Conservation (phyloP, 2,113 vertebrate genomes). For the Heliornis fulica region DNA sequence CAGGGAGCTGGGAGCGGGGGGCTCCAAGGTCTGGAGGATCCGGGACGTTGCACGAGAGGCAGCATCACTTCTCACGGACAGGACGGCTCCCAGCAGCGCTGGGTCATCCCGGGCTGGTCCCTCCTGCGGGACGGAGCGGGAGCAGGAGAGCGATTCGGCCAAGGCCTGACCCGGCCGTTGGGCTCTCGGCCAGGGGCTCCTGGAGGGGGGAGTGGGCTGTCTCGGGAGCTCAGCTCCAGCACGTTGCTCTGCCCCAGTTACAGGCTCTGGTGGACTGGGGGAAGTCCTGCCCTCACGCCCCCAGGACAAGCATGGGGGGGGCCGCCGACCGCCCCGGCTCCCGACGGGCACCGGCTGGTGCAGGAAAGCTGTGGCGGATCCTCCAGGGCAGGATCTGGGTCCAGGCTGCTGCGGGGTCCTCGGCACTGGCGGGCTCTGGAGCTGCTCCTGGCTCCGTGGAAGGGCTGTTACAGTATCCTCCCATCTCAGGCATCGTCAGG, state of each 20-base stretch:
- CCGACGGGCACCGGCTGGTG: too few relatives aligned
- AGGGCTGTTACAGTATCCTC: not conserved
- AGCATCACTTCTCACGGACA: accelerated
- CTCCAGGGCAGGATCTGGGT: not conserved
- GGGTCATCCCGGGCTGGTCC: not conserved
- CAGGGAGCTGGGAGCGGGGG: not conserved
- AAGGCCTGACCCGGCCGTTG: not conserved
- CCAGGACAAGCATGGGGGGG: too few relatives aligned
- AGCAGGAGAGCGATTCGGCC: not conserved
- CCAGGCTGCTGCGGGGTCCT: not conserved
- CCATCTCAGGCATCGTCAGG: not conserved
- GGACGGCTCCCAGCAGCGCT: accelerated
- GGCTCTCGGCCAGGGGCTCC: not conserved
- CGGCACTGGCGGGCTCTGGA: not conserved
- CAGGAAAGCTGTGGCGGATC: too few relatives aligned
- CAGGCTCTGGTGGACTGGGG: not conserved
- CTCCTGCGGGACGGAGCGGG: too few relatives aligned
- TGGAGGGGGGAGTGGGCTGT: too few relatives aligned
- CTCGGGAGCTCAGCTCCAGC: too few relatives aligned
- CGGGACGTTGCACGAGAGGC: not conserved
- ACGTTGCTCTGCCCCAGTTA: not conserved
- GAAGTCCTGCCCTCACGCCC: not conserved
- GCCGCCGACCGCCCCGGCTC: too few relatives aligned
- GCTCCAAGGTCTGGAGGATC: not conserved
- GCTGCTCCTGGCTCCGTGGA: not conserved